These are phyloP conservation scores for Medauroidea extradentata DNA, from an alignment of 1,140 invertebrate genomes.

Conservation along the genomic window DNA sequence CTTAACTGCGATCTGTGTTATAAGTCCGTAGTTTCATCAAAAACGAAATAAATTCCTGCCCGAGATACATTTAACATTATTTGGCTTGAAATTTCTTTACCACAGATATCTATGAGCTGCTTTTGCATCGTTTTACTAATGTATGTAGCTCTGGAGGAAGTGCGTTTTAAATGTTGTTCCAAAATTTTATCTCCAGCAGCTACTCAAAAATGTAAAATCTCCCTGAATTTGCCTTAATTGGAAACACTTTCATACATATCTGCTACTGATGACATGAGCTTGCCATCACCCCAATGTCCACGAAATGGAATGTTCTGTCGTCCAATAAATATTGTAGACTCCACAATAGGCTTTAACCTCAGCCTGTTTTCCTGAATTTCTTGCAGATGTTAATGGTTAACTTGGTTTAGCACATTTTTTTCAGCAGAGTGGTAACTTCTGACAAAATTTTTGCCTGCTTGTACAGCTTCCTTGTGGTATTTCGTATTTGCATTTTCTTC, in stretches of 20 bases:
- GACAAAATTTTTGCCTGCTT: constrained; percentile 24
- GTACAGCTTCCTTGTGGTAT: constrained; percentile 25
- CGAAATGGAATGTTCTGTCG: constrained; percentile 20
- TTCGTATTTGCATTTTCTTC: constrained; percentile 12
- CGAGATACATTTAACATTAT: constrained; percentile 16
- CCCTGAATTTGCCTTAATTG: constrained; percentile 26
- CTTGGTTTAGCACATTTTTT: constrained; percentile 10
- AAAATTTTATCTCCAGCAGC: constrained; percentile 21
- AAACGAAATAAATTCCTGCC: constrained; percentile 14
- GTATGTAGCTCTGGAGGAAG: constrained; percentile 12
- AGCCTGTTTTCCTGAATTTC: constrained; percentile 19
- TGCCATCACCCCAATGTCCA: constrained; percentile 17
- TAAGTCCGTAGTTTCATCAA: constrained; percentile 23
- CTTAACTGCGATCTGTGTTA: constrained; percentile 21
- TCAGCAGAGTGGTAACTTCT: constrained; percentile 10
- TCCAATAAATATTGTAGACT: no score
- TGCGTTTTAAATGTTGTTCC: constrained; percentile 16
- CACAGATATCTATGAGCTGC: constrained; percentile 20
- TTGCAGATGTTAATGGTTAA: constrained; percentile 5
- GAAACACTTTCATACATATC: background rate
- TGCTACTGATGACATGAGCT: background rate
- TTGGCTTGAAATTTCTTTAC: constrained; percentile 13
- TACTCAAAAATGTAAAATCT: constrained; percentile 18
- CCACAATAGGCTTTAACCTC: constrained; percentile 19
- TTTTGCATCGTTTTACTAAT: constrained; percentile 26